These are phyloP conservation scores for Ormyrus nitidulus DNA, from an alignment of 2,888 invertebrate genomes.

Conservation along the genomic window DNA sequence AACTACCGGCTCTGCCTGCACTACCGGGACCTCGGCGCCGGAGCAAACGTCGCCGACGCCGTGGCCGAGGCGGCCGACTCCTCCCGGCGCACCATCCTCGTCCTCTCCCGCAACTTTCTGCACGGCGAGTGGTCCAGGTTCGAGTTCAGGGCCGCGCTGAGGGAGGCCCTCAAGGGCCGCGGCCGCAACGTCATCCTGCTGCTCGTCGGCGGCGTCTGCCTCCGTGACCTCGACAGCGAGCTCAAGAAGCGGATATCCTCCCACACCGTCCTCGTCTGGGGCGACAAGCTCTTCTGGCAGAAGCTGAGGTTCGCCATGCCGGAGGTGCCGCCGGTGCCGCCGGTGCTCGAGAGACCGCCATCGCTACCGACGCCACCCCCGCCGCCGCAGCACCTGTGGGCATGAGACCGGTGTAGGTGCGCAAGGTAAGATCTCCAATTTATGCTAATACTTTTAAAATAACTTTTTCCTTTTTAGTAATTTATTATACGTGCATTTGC, in stretches of 20 bases:
- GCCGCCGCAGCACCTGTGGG: conserved; percentile 81
- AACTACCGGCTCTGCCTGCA: conserved; percentile 93
- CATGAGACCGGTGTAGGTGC: conserved; percentile 74
- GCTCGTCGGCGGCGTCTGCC: conserved; percentile 91
- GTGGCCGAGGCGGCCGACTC: conserved; percentile 94
- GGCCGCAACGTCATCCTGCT: conserved; percentile 92
- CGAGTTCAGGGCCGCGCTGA: conserved; percentile 95
- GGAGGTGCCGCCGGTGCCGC: conserved; percentile 76
- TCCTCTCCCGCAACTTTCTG: conserved; percentile 94
- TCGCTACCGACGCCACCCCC: conserved; percentile 69
- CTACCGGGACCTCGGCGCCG: conserved; percentile 93
- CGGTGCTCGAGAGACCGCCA: conserved; percentile 70
- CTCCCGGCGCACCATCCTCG: conserved; percentile 91
- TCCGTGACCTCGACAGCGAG: conserved; percentile 92
- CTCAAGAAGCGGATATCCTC: conserved; percentile 92
- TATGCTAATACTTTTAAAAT: no score
- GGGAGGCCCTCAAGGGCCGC: conserved; percentile 91
- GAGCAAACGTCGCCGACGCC: conserved; percentile 92
- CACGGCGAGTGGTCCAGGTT: conserved; percentile 97
- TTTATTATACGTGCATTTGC: no score
- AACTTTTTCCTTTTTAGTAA: no score
- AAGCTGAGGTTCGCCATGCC: conserved; percentile 95
- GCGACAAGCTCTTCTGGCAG: conserved; percentile 97
- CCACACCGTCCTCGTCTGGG: conserved; percentile 94
- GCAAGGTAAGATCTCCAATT: conserved; percentile 32